Percentiles rank a stretch among this genome's conserved stretches.
Conservation (phyloP, 2,113 vertebrate species). For the Corythoichthys intestinalis region DNA sequence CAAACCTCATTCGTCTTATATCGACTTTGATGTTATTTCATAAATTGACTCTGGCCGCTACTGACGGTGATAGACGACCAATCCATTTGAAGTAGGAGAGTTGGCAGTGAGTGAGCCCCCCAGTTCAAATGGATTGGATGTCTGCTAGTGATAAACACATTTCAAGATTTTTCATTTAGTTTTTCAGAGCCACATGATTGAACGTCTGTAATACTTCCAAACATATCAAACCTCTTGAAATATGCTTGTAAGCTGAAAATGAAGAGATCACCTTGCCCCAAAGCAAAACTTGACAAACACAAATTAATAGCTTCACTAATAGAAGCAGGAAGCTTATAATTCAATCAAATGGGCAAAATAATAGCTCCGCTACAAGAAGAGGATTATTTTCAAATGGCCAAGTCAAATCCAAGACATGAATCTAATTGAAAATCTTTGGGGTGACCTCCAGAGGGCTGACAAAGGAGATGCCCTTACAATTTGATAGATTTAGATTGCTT, state of each 20-base stretch:
- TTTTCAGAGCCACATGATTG: too few relatives aligned
- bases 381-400: not conserved
- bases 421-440: not conserved
- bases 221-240: too few relatives aligned
- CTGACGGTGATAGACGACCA: too few relatives aligned
- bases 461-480: not conserved
- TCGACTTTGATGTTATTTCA: too few relatives aligned
- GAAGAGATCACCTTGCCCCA: not conserved
- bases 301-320: not conserved
- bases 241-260: not conserved
- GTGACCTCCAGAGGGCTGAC: not conserved
- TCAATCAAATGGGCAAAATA: not conserved
- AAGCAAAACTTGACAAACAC: not conserved
- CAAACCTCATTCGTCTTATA: too few relatives aligned
- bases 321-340: not conserved
- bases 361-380: not conserved
- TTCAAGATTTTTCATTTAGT: too few relatives aligned
- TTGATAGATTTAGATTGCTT: not conserved
- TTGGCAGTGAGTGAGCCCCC: too few relatives aligned
- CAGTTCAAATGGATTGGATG: too few relatives aligned
- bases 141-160: too few relatives aligned
- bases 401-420: constrained; percentile 3
- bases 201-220: too few relatives aligned
- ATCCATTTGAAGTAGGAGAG: too few relatives aligned
- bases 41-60: too few relatives aligned